phyloP scores from a whole-genome alignment of 2,797 vertebrate genomes.

The Molothrus ater region DNA sequence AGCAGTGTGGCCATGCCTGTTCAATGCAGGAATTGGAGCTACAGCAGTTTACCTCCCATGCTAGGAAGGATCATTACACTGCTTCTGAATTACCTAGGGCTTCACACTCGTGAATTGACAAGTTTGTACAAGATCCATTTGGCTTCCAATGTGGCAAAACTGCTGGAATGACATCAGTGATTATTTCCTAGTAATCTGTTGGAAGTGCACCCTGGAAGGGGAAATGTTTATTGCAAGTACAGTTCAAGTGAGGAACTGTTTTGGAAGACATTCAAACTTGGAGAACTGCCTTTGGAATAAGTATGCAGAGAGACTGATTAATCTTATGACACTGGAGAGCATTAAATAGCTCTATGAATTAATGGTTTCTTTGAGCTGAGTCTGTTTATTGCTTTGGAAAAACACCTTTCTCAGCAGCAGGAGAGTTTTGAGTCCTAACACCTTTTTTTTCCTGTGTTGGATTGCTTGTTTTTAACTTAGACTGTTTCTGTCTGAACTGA shows the following conservation, averaged over 20 bases:
- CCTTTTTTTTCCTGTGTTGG: background rate
- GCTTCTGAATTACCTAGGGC: background rate
- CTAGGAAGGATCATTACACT: background rate
- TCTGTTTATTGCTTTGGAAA: background rate
- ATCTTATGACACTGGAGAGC: slow-evolving; percentile 1
- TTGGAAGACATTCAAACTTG: background rate
- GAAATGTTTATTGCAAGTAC: background rate
- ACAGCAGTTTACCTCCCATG: background rate
- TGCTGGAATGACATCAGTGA: background rate
- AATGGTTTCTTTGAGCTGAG: background rate
- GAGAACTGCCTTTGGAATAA: background rate
- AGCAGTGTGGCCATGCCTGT: background rate
- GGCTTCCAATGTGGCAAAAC: background rate
- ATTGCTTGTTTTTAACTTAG: slow-evolving; percentile 20
- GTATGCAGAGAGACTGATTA: slow-evolving; percentile 1
- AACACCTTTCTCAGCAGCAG: background rate
- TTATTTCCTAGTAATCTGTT: background rate
- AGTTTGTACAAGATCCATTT: background rate
- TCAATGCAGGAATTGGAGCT: background rate
- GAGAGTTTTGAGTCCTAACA: background rate
- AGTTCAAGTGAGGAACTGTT: slow-evolving; percentile 5
- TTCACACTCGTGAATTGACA: background rate
- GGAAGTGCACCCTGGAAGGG: slow-evolving; percentile 4
- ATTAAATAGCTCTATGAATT: background rate
- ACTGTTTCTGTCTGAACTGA: slow-evolving; percentile 27